phyloP scores from a whole-genome alignment of 1,140 invertebrate genomes.

The Drosophila persimilis region DNA sequence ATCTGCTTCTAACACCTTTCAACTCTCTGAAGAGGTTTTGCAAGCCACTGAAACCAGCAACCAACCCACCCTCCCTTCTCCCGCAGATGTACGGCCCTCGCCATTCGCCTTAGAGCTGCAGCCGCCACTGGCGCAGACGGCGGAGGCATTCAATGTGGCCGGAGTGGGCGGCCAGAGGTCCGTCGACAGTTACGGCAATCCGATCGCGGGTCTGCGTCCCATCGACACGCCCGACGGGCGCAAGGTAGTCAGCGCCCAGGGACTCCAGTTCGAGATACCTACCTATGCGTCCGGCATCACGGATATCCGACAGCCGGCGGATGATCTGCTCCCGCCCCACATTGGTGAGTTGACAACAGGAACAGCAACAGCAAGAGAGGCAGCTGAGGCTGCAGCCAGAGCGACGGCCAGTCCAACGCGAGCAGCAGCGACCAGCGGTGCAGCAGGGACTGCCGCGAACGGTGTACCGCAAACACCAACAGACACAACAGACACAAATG shows the following conservation, averaged over 20 bases:
- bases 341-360: slow-evolving; percentile 78
- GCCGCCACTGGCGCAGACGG: slow-evolving; percentile 59
- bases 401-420: background rate
- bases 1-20: slow-evolving; percentile 48
- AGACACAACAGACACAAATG: slow-evolving; percentile 15
- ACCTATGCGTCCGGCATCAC: slow-evolving; percentile 81
- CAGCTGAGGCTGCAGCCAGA: background rate
- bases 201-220: slow-evolving; percentile 69
- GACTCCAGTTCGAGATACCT: slow-evolving; percentile 81
- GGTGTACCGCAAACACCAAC: slow-evolving; percentile 3
- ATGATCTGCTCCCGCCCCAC: slow-evolving; percentile 80
- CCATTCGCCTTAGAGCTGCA: slow-evolving; percentile 79
- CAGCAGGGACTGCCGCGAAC: slow-evolving; percentile 6
- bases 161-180: slow-evolving; percentile 25
- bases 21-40: slow-evolving; percentile 5
- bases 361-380: slow-evolving; percentile 8
- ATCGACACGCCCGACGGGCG: slow-evolving; percentile 79
- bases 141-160: slow-evolving; percentile 43
- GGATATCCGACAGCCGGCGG: slow-evolving; percentile 73
- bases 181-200: slow-evolving; percentile 79
- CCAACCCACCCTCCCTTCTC: slow-evolving; percentile 35
- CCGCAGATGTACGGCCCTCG: slow-evolving; percentile 75
- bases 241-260: slow-evolving; percentile 78
- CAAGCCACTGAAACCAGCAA: slow-evolving; percentile 25
- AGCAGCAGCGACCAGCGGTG: slow-evolving; percentile 18